Evolutionary conservation across 2,888 invertebrate species (phyloP), one percentile per base, ranked within the genome.

Genomic region (Drosophila anomelani): DNA sequence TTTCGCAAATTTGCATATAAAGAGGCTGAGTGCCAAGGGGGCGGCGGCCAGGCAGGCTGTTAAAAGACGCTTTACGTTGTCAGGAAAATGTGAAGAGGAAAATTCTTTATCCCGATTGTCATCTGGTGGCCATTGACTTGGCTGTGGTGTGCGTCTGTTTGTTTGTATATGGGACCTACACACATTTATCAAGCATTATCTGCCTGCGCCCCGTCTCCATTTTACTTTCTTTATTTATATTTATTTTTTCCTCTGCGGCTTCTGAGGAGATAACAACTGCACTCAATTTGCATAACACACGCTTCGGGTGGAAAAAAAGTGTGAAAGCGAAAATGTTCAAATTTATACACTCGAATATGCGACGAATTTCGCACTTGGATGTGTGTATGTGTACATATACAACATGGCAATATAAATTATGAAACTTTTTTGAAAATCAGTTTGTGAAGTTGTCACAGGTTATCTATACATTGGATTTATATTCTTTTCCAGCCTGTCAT

Each of bases 41-140:
- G 26, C 5, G 7, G 49, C 56, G 62, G 32, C 9, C 58, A 15
- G 51, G 34, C 47, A 57, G 70, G 74, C 80, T 81, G 81, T 85
- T 85, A 84, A 84, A 81, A 86, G 83, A 75, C 81, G 85, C 81
- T 85, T 85, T 86, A 77, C 78, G 80, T 68, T 86, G 87, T 86
- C 64, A 51, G 56, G 49, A 56, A 68, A 67, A 47, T 41, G 54
- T 47, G 47, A 36, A 53, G 56, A 56, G 56, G 66, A 78, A 76
- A 81, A 78, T 75, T 75, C 77, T 49, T 76, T 58, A 56, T 75
- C 53, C 66, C 77, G 66, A 64, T 64, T 68, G 67, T 68, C 67
- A 68, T 68, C 67, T 68, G 67, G 64, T 47, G 67, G 67, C 64
- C 67, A 68, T 73, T 64, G 71, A 72, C 63, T 56, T 49, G 60